Percentiles rank a stretch among this genome's conserved stretches.
Conservation (phyloP, 1,140 invertebrate genomes). For the Platyscapa corneri region DNA sequence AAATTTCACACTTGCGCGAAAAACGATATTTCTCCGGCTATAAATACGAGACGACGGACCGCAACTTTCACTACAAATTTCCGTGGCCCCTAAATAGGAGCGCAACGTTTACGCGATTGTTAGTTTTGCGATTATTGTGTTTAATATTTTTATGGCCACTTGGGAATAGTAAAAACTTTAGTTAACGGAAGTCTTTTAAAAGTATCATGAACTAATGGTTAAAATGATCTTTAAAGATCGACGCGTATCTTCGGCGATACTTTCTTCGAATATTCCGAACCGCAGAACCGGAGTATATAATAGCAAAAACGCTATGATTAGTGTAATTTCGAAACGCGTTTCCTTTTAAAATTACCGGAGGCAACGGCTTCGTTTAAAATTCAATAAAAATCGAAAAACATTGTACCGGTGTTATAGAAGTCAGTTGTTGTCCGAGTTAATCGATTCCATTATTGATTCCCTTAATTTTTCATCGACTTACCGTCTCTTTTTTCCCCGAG, state of each 20-base stretch:
- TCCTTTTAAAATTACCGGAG: background rate
- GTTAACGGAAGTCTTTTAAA: background rate
- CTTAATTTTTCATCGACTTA: slow-evolving; percentile 3
- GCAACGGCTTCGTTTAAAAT: background rate
- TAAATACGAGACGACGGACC: too few species aligned
- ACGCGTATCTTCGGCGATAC: background rate
- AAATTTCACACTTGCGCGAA: too few species aligned
- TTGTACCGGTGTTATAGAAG: background rate
- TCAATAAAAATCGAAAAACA: background rate
- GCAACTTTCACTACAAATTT: background rate
- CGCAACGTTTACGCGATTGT: background rate
- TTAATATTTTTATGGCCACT: background rate
- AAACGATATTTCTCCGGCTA: too few species aligned
- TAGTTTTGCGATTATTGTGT: background rate
- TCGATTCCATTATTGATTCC: background rate
- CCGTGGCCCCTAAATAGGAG: too few species aligned
- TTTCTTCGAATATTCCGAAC: background rate
- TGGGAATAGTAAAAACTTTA: background rate
- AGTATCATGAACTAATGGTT: background rate
- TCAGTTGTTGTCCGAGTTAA: background rate
- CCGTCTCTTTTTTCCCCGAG: background rate
- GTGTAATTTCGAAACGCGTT: background rate
- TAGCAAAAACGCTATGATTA: background rate
- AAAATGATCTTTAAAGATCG: background rate
- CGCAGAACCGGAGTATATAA: too few species aligned